Conservation (phyloP, 35 echinoderm and acorn worm species). For the Apostichopus parvimensis region DNA sequence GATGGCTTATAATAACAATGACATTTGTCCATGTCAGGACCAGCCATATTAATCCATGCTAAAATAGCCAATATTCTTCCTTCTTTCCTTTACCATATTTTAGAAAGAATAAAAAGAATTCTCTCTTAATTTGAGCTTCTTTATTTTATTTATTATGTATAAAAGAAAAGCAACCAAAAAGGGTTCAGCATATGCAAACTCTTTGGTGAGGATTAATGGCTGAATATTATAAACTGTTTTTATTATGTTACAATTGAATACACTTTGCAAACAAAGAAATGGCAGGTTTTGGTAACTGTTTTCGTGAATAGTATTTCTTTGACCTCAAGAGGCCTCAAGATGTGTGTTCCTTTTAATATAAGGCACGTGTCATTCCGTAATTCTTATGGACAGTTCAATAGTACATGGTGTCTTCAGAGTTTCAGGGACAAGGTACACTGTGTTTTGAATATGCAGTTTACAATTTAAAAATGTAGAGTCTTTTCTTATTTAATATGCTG, state of each 20-base stretch:
- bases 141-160: background rate
- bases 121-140: background rate
- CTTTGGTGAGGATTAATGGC: background rate
- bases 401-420: too few relatives aligned
- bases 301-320: background rate
- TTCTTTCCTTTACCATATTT: too few relatives aligned
- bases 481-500: too few relatives aligned
- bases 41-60: too few relatives aligned
- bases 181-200: background rate
- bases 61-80: too few relatives aligned
- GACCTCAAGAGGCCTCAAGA: background rate
- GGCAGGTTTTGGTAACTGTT: background rate
- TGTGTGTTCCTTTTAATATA: background rate
- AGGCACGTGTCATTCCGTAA: too few relatives aligned
- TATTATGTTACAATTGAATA: background rate
- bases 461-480: too few relatives aligned
- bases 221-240: background rate
- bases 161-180: background rate
- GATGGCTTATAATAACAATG: background rate
- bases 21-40: background rate
- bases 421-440: too few relatives aligned
- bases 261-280: background rate
- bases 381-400: too few relatives aligned
- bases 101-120: background rate
- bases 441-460: too few relatives aligned